Conservation (phyloP, 2,888 invertebrate species). For the Polymixis flavicincta region DNA sequence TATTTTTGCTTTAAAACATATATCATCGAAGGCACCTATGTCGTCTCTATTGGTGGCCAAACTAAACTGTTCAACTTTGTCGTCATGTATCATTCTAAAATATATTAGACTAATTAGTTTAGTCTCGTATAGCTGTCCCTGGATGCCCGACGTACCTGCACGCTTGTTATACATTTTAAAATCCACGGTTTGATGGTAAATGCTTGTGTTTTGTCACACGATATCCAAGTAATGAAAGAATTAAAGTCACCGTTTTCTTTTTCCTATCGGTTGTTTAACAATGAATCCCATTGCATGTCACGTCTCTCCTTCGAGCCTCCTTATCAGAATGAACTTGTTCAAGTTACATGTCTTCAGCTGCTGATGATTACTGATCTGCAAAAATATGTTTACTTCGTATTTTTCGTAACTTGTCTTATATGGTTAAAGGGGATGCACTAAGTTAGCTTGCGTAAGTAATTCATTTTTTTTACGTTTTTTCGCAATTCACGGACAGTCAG, state of each 20-base stretch:
- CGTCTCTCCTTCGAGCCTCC: too few relatives aligned
- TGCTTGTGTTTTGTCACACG: neutral
- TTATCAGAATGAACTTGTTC: neutral
- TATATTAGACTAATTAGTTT: conserved; percentile 2
- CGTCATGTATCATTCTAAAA: neutral
- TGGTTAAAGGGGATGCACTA: neutral
- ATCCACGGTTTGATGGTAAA: too few relatives aligned
- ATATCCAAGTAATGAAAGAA: neutral
- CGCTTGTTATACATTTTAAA: neutral
- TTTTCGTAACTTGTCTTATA: neutral
- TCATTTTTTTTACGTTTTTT: neutral
- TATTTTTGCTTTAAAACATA: conserved; percentile 7
- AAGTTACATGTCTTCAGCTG: neutral
- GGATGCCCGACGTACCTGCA: neutral
- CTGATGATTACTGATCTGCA: neutral
- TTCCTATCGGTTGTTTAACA: neutral
- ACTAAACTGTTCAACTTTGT: neutral
- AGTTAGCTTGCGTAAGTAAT: neutral
- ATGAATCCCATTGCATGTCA: neutral
- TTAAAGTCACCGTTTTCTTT: neutral
- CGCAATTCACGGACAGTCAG: neutral
- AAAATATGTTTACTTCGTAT: neutral
- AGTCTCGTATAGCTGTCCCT: neutral
- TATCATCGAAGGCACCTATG: conserved; percentile 3
- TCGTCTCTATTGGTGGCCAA: conserved; percentile 6